These are phyloP conservation scores for Cirrhinus mrigala DNA, from an alignment of 2,797 vertebrate genomes.

Conservation along the genomic window DNA sequence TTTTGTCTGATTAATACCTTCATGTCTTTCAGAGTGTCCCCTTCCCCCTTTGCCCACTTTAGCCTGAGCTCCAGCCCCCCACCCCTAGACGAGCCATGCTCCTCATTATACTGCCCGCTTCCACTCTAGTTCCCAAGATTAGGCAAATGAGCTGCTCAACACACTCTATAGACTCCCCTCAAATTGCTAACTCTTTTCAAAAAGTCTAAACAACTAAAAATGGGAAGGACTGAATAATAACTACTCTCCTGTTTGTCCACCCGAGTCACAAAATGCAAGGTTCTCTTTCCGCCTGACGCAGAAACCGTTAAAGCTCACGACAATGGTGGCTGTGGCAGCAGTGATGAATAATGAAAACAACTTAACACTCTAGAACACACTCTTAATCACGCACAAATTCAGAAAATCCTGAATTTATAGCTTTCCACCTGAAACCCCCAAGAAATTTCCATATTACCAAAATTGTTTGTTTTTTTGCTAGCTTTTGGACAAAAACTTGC, in stretches of 20 bases:
- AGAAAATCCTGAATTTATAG: background rate
- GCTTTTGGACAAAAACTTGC: background rate
- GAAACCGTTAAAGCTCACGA: constrained; percentile 33
- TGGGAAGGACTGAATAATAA: constrained; percentile 58
- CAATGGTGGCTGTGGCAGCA: background rate
- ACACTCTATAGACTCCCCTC: constrained; percentile 74
- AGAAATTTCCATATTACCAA: background rate
- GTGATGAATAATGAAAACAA: constrained; percentile 1
- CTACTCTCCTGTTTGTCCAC: constrained; percentile 45
- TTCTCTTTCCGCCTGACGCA: constrained; percentile 54
- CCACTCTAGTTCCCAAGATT: constrained; percentile 88
- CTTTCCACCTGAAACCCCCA: background rate
- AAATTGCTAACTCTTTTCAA: constrained; percentile 69
- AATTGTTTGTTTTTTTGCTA: background rate
- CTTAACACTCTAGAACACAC: constrained; percentile 1
- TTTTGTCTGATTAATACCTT: constrained; percentile 84
- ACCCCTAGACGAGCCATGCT: constrained; percentile 75
- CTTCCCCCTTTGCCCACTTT: constrained; percentile 54
- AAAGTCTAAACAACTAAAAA: constrained; percentile 64
- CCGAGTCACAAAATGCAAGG: constrained; percentile 46
- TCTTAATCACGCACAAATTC: constrained; percentile 1
- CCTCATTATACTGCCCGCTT: constrained; percentile 83
- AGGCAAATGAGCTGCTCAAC: constrained; percentile 84
- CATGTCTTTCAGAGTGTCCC: constrained; percentile 78
- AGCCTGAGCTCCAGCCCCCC: constrained; percentile 62